Evolutionary conservation across 2,888 invertebrate genomes (phyloP).

Genomic region (Cantharis rufa): DNA sequence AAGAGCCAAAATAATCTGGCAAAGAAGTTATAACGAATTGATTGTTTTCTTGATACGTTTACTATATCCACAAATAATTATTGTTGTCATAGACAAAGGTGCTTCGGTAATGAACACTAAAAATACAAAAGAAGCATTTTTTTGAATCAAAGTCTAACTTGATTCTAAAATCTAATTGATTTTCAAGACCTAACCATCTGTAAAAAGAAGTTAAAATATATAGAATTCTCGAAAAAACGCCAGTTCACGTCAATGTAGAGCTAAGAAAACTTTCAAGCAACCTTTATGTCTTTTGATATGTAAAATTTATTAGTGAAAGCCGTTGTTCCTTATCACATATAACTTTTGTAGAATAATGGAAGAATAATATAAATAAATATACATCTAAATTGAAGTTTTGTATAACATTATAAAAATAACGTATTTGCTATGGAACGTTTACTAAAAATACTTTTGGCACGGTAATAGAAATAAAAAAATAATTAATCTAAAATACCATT

Average conservation of each 20-base stretch:
- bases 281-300: neutral
- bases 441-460: neutral
- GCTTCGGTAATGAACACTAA: too few relatives aligned
- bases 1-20: too few relatives aligned
- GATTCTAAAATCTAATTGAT: too few relatives aligned
- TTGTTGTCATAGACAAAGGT: too few relatives aligned
- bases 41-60: too few relatives aligned
- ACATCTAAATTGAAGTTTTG: neutral
- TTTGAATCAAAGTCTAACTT: too few relatives aligned
- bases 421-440: neutral
- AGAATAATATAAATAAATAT: neutral
- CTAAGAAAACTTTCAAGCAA: neutral
- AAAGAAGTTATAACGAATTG: too few relatives aligned
- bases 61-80: too few relatives aligned
- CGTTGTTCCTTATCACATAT: neutral
- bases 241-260: neutral
- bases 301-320: neutral
- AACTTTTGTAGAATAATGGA: neutral
- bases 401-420: neutral
- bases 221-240: neutral
- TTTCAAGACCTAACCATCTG: too few relatives aligned
- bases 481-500: neutral
- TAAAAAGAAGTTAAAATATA: neutral
- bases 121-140: too few relatives aligned
- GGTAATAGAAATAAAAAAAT: neutral